These are phyloP conservation scores for Pissodes strobi DNA, from an alignment of 1,140 invertebrate genomes.

Conservation along the genomic window DNA sequence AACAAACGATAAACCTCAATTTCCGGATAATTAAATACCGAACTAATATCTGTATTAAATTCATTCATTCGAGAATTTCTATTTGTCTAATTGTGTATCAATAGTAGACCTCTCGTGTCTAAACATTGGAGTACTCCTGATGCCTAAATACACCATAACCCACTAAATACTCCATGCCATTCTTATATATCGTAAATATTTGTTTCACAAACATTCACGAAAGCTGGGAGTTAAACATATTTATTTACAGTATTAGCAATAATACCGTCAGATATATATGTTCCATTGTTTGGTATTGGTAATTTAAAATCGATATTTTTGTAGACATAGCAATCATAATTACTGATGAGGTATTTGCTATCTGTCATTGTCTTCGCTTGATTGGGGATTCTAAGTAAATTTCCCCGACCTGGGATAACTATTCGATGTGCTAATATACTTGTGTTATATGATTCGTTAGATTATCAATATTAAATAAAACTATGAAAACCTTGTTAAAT, in stretches of 20 bases:
- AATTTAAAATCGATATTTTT: constrained; percentile 31
- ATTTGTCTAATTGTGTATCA: constrained; percentile 5
- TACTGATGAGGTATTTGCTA: constrained; percentile 7
- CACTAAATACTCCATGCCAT: constrained; percentile 20
- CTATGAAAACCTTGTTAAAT: too few relatives aligned
- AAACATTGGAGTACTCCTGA: constrained; percentile 2
- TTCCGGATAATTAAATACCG: background rate
- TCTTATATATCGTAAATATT: constrained; percentile 32
- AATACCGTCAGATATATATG: constrained; percentile 18
- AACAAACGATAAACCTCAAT: constrained; percentile 1
- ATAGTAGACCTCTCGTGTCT: background rate
- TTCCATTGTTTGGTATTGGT: constrained; percentile 20
- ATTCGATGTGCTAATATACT: too few relatives aligned
- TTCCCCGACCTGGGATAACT: constrained; percentile 7
- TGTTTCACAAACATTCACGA: constrained; percentile 30
- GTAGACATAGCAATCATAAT: constrained; percentile 29
- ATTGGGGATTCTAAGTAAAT: constrained; percentile 8
- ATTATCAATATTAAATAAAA: too few relatives aligned
- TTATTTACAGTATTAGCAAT: constrained; percentile 35
- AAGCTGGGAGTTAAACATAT: constrained; percentile 27
- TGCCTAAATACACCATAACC: constrained; percentile 15
- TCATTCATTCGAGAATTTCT: constrained; percentile 6
- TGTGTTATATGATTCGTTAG: too few relatives aligned
- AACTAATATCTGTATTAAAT: constrained; percentile 15
- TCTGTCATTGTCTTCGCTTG: constrained; percentile 15